Evolutionary conservation across 1,140 invertebrate species (phyloP).

Genomic region (Ostrea edulis): DNA sequence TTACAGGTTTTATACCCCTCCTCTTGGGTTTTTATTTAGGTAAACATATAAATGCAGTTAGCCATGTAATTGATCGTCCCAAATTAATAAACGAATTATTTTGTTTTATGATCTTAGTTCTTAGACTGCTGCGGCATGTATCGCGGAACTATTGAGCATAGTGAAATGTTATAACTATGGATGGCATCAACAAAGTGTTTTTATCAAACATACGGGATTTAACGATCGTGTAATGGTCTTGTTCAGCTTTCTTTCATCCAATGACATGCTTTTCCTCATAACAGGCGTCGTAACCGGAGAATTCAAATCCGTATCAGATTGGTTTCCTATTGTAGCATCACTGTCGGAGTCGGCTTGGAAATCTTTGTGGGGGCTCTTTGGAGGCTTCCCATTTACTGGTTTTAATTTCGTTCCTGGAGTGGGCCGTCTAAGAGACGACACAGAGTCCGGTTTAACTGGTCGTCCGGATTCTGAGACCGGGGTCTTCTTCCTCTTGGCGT

Average conservation of each 20-base stretch:
- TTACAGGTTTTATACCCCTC: constrained; percentile 13
- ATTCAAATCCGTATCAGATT: constrained; percentile 40
- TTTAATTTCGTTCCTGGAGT: neutral
- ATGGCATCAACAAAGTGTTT: neutral
- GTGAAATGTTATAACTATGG: neutral
- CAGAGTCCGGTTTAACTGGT: neutral
- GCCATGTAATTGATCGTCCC: constrained; percentile 3
- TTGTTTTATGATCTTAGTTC: neutral
- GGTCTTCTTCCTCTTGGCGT: constrained; percentile 49
- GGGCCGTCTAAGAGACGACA: neutral
- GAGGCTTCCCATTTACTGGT: constrained; percentile 13
- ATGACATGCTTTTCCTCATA: constrained; percentile 40
- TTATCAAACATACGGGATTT: constrained; percentile 10
- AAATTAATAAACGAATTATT: constrained; percentile 12
- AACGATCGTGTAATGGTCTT: neutral
- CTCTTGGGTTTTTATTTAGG: neutral
- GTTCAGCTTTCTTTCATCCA: constrained; percentile 34
- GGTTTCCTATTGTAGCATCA: constrained; percentile 42
- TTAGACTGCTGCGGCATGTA: neutral
- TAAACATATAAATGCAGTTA: constrained; percentile 36
- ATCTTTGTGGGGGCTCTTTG: constrained; percentile 26
- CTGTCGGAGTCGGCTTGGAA: constrained; percentile 29
- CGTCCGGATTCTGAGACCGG: constrained; percentile 13
- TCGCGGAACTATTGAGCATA: neutral
- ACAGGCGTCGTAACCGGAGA: constrained; percentile 11